phyloP scores from a whole-genome alignment of 2,797 vertebrate species.

The Vespertilio murinus region DNA sequence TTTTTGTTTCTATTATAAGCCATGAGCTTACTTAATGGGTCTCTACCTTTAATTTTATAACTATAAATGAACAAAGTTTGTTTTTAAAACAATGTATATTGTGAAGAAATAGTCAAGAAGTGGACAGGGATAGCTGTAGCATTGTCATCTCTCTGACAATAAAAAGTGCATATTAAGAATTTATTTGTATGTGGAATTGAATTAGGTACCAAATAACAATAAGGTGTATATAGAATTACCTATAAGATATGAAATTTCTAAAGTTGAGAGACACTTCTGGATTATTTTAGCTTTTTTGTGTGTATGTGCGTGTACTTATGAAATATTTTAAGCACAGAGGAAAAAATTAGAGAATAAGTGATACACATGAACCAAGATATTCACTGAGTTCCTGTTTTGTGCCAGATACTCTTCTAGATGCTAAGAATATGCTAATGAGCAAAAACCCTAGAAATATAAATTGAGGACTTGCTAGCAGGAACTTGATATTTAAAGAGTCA shows the following conservation, averaged over 20 bases:
- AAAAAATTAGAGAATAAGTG: neutral
- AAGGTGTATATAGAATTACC: neutral
- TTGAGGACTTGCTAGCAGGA: neutral
- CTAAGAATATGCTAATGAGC: neutral
- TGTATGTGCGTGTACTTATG: neutral
- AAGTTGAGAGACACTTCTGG: neutral
- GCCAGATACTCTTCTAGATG: neutral
- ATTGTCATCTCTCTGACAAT: neutral
- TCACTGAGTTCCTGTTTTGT: neutral
- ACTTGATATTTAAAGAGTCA: neutral
- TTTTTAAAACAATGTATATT: neutral
- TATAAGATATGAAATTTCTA: neutral
- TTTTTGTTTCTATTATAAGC: neutral
- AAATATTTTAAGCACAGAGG: neutral
- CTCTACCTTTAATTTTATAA: neutral
- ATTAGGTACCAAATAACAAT: neutral
- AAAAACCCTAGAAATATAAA: neutral
- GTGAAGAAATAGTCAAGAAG: neutral
- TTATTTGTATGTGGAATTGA: neutral
- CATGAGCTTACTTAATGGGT: neutral
- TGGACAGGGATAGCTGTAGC: neutral
- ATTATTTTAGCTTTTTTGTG: neutral
- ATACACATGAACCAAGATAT: neutral
- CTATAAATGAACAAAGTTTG: neutral
- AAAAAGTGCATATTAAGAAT: neutral